A percentile compares a stretch with the other conserved stretches of the same genome.
Conservation (phyloP, 2,113 vertebrate genomes). For the Myotis brandtii region DNA sequence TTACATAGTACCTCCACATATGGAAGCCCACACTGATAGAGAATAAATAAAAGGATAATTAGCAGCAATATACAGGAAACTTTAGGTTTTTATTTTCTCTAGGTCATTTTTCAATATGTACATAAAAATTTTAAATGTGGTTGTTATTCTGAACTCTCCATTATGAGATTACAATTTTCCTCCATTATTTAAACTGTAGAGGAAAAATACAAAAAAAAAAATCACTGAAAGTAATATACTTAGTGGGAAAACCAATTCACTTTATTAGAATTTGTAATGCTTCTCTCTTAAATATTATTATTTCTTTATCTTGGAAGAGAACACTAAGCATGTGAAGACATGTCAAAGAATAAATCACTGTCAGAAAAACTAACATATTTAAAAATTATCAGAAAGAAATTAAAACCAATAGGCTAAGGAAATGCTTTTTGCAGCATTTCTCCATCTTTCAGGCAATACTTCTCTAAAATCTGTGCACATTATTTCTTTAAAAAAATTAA, state of each 20-base stretch:
- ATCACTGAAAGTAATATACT: neutral
- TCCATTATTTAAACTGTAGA: slow-evolving; percentile 14
- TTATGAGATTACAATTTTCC: neutral
- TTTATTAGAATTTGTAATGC: neutral
- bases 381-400: slow-evolving; percentile 35
- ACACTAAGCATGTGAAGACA: neutral
- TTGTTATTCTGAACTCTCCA: neutral
- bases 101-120: neutral
- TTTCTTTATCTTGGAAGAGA: slow-evolving; percentile 16
- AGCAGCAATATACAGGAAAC: neutral
- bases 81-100: neutral
- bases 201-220: neutral
- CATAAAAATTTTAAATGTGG: neutral
- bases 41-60: slow-evolving; percentile 49
- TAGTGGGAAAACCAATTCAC: neutral
- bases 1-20: slow-evolving; percentile 98
- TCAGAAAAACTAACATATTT: slow-evolving; percentile 37
- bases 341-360: neutral
- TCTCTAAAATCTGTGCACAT: neutral
- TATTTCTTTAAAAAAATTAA: slow-evolving; percentile 9
- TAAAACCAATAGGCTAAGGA: neutral
- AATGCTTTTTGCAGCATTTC: neutral
- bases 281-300: slow-evolving; percentile 11
- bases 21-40: slow-evolving; percentile 91
- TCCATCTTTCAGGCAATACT: neutral